phyloP scores from a whole-genome alignment of 2,888 invertebrate genomes.

The Nipponacmea schrenckii region DNA sequence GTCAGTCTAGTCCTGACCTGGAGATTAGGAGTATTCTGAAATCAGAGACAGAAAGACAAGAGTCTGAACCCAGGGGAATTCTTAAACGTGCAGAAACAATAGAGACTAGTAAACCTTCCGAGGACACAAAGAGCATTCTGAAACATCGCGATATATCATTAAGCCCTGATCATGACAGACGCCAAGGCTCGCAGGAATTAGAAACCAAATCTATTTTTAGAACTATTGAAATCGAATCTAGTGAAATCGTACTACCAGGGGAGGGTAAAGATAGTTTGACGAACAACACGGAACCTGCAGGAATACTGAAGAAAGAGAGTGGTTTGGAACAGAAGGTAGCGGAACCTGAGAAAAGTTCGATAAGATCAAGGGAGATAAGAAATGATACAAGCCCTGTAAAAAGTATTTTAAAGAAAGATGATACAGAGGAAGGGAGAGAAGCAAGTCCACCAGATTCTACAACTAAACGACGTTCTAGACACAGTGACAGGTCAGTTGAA shows the following conservation, averaged over 20 bases:
- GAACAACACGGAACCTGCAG: conserved; percentile 32
- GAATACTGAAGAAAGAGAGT: conserved; percentile 49
- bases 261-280: conserved; percentile 16
- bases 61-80: conserved; percentile 38
- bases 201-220: conserved; percentile 16
- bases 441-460: background rate
- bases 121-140: conserved; percentile 43
- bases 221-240: background rate
- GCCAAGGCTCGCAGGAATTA: conserved; percentile 3
- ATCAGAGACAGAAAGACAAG: conserved; percentile 32
- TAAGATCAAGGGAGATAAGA: background rate
- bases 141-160: conserved; percentile 31
- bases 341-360: conserved; percentile 33
- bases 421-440: conserved; percentile 7
- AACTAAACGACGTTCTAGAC: background rate
- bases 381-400: conserved; percentile 1
- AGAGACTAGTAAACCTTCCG: conserved; percentile 26
- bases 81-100: conserved; percentile 38
- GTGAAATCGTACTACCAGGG: conserved; percentile 18
- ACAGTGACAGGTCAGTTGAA: background rate
- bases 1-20: conserved; percentile 28
- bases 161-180: conserved; percentile 12
- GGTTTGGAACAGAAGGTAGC: conserved; percentile 41
- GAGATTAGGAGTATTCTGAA: conserved; percentile 42
- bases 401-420: conserved; percentile 21